Base-by-base conservation (phyloP, 1,140 invertebrate species). In the Saccostrea glomerata region DNA sequence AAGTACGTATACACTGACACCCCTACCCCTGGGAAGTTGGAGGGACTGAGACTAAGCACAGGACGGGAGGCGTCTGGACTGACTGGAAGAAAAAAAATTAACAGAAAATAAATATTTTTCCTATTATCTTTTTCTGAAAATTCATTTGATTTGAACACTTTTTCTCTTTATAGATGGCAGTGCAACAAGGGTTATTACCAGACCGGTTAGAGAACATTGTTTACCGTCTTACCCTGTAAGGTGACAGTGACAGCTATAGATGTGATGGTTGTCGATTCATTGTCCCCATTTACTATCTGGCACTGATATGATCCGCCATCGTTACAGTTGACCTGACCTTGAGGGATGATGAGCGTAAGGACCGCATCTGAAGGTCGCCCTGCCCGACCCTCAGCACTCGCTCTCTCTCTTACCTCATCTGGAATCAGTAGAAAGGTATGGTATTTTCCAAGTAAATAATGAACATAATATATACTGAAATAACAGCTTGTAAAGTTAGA, bases 281-380 rank as follows among this genome's bases (percentile, higher is more conserved):
- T 77, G 25, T 25, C 25, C 2, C 25, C 70, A 12, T 77, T 15
- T 25, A 5, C 25, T 13, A 77, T 13, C 25, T 30, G 30, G 25
- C 70, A 77, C 25, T 77, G 23, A 11, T 77, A 77, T 25, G 25
- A 77, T 13, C 70, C 70, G 70, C 70, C 70, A 36, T 77, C 70
- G 2, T 36, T 15, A 77, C 70, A 77, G 25, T 25, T 36, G 70
- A 77, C 70, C 25, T 13, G 25, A 13, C 70, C 70, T 25, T 13
- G 13, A 30, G 25, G 12, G 70, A 77, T 36, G 11, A 4, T 77
- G 13, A 77, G 12, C 9, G 23, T 36, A 5, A 77, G 70, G 25
- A 77, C 13, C 6, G 70, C 70, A 7, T 25, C 25, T 2, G 11
- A 13, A 30, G 25, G 25, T 13, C 70, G 23, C 25, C 70, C 70